Evolutionary conservation across 35 echinoderm and acorn worm species (phyloP).

Genomic region (Apostichopus parvimensis): DNA sequence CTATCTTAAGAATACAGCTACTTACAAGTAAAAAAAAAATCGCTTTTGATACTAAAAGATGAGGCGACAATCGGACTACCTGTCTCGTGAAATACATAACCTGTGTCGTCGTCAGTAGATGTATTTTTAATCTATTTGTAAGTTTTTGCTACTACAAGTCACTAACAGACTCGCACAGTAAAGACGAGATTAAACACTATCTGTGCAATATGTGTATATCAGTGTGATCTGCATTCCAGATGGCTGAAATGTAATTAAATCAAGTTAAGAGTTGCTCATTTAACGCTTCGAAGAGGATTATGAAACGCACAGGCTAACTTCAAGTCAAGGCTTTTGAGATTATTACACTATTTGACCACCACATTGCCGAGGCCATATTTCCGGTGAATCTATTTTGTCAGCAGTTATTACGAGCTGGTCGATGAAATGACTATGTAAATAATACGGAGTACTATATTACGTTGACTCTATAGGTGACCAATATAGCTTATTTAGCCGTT

Average conservation of each 20-base stretch:
- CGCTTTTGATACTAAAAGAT: no score
- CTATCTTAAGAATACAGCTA: no score
- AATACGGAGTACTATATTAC: no score
- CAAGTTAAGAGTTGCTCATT: neutral
- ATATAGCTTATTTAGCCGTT: neutral
- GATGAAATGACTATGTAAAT: neutral
- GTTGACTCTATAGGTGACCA: neutral
- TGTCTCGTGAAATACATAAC: no score
- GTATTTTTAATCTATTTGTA: no score
- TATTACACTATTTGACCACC: neutral
- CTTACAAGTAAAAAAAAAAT: no score
- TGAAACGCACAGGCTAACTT: neutral
- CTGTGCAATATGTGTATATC: no score
- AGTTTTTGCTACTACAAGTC: no score
- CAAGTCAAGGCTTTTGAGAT: neutral
- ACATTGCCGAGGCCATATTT: neutral
- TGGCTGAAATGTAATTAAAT: neutral
- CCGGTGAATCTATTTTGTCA: neutral
- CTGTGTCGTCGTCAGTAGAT: no score
- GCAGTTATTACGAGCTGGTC: neutral
- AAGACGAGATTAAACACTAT: no score
- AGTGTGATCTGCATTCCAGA: neutral
- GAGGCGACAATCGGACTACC: no score
- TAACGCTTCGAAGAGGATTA: conserved; percentile 8
- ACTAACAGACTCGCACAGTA: no score